Evolutionary conservation across 2,888 invertebrate species (phyloP).

Genomic region (Acronicta aceris): DNA sequence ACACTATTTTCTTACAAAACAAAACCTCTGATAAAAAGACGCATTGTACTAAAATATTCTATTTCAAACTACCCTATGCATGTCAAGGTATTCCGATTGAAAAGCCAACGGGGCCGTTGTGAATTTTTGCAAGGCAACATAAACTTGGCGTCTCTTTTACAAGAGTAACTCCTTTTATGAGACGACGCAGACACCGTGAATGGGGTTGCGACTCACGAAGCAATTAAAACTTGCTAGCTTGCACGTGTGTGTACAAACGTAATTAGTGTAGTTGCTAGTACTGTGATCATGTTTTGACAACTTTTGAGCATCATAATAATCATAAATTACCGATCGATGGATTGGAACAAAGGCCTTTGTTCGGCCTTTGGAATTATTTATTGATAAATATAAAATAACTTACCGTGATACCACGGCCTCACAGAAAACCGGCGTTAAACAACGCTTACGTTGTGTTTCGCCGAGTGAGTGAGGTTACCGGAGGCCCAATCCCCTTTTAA

Average conservation of each 20-base stretch:
- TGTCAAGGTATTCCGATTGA: conserved; percentile 64
- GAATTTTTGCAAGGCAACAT: conserved; percentile 67
- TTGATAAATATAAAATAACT: no score
- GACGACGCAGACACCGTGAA: conserved; percentile 65
- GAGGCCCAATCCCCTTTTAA: no score
- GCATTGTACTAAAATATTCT: conserved; percentile 58
- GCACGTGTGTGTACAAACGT: conserved; percentile 56
- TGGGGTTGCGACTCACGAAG: conserved; percentile 65
- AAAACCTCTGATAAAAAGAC: conserved; percentile 6
- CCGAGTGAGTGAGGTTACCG: no score
- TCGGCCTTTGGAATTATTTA: no score
- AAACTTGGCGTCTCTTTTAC: conserved; percentile 67
- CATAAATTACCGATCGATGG: no score
- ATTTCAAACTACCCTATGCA: conserved; percentile 55
- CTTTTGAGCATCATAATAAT: conserved; percentile 1
- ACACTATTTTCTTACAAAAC: background rate
- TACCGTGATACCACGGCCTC: no score
- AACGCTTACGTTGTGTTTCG: no score
- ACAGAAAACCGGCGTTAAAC: no score
- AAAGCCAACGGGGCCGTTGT: conserved; percentile 59
- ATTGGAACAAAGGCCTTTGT: no score
- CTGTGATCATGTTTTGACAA: conserved; percentile 39
- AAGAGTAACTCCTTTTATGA: conserved; percentile 71
- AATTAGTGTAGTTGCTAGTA: conserved; percentile 56
- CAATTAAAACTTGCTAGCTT: conserved; percentile 76